phyloP scores from a whole-genome alignment of 2,888 invertebrate species.

The Drosophila anceps region DNA sequence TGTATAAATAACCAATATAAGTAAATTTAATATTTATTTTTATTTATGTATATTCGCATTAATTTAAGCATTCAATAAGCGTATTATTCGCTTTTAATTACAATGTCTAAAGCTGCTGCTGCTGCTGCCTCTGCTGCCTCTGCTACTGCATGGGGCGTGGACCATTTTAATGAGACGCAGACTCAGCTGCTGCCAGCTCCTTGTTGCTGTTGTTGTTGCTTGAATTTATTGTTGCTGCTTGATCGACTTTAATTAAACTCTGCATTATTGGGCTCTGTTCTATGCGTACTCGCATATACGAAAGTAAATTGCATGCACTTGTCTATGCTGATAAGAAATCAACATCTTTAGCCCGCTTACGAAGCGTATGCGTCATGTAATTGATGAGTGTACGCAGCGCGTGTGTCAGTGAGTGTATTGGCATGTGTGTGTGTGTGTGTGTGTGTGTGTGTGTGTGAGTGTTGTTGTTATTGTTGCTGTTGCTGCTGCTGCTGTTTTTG shows the following conservation, averaged over 20 bases:
- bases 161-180: constrained; percentile 30
- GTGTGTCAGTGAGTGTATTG: not conserved
- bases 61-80: constrained; percentile 51
- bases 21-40: constrained; percentile 1
- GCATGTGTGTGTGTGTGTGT: constrained; percentile 13
- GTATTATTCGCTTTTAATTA: constrained; percentile 52
- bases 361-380: constrained; percentile 54
- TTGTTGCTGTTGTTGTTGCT: constrained; percentile 3
- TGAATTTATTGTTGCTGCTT: constrained; percentile 12
- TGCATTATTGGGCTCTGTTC: constrained; percentile 3
- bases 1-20: not conserved
- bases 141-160: constrained; percentile 5
- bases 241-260: constrained; percentile 35
- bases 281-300: not conserved
- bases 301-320: constrained; percentile 1
- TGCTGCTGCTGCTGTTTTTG: not conserved
- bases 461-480: not conserved
- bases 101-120: constrained; percentile 31
- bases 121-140: not conserved
- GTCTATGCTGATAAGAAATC: constrained; percentile 45
- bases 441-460: too few species aligned
- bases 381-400: constrained; percentile 43
- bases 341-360: constrained; percentile 37
- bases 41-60: constrained; percentile 12
- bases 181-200: not conserved